phyloP scores from a whole-genome alignment of 1,140 invertebrate species.

The Papilio xuthus region DNA sequence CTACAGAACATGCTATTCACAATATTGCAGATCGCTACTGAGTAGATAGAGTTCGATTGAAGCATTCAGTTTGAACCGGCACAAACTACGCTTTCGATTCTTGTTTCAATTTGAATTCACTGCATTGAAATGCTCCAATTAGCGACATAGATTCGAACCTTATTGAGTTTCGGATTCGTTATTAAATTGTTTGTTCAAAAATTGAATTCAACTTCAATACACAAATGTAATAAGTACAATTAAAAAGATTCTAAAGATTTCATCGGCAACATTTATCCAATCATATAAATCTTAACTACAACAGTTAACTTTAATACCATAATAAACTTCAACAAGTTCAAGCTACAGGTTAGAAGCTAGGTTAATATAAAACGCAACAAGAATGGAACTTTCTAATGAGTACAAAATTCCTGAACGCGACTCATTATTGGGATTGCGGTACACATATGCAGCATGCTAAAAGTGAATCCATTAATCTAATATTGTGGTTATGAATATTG shows the following conservation, averaged over 20 bases:
- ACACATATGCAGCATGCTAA: not conserved
- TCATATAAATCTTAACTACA: too few species aligned
- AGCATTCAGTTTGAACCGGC: not conserved
- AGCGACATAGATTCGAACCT: not conserved
- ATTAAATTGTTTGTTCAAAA: not conserved
- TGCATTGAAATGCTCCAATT: conserved; percentile 20
- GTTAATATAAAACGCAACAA: not conserved
- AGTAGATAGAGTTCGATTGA: not conserved
- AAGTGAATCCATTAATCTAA: too few species aligned
- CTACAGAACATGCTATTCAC: not conserved
- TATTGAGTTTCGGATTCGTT: conserved; percentile 14
- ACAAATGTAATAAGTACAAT: too few species aligned
- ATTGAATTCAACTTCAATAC: too few species aligned
- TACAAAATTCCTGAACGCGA: not conserved
- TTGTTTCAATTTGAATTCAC: conserved; percentile 14
- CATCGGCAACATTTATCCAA: too few species aligned
- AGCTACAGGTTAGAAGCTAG: not conserved
- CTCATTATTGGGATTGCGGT: not conserved
- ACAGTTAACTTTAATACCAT: not conserved
- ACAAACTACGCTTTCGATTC: not conserved
- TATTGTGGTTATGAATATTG: too few species aligned
- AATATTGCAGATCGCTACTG: not conserved
- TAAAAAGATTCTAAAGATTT: too few species aligned
- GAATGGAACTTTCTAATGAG: not conserved
- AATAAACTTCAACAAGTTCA: not conserved